These are phyloP conservation scores for Petrocephalus zakoni DNA, from an alignment of 2,113 vertebrate genomes.

Conservation along the genomic window DNA sequence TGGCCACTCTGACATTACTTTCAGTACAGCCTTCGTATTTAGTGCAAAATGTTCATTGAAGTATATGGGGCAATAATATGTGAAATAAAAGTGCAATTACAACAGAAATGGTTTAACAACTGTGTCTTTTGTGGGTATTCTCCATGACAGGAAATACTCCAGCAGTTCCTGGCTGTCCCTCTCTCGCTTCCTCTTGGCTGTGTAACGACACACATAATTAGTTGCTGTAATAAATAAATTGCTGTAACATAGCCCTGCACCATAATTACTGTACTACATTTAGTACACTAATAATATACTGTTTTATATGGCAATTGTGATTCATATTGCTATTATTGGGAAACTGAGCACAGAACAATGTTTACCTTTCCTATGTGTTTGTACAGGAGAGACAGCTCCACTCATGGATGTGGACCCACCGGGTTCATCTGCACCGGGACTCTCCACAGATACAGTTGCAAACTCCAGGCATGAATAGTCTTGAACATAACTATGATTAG, in stretches of 20 bases:
- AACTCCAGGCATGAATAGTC: background rate
- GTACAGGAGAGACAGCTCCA: background rate
- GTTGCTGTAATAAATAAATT: background rate
- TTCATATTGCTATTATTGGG: background rate
- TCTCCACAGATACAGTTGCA: background rate
- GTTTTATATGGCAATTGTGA: background rate
- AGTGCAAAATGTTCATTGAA: too few relatives aligned
- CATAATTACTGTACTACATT: background rate
- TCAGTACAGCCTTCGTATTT: too few relatives aligned
- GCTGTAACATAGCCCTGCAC: background rate
- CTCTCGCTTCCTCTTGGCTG: background rate
- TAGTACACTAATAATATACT: background rate
- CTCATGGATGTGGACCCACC: background rate
- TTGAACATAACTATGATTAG: background rate
- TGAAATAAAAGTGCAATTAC: background rate
- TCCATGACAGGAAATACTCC: background rate
- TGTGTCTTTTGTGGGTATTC: background rate
- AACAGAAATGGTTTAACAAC: background rate
- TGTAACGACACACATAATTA: background rate
- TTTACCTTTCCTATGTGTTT: background rate
- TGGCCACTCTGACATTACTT: too few relatives aligned
- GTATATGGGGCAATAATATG: background rate
- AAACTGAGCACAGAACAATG: background rate
- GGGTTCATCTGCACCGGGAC: background rate
- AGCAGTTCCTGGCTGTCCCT: background rate